Conservation (phyloP, 1,140 invertebrate species). For the Drosophila sturtevanti region DNA sequence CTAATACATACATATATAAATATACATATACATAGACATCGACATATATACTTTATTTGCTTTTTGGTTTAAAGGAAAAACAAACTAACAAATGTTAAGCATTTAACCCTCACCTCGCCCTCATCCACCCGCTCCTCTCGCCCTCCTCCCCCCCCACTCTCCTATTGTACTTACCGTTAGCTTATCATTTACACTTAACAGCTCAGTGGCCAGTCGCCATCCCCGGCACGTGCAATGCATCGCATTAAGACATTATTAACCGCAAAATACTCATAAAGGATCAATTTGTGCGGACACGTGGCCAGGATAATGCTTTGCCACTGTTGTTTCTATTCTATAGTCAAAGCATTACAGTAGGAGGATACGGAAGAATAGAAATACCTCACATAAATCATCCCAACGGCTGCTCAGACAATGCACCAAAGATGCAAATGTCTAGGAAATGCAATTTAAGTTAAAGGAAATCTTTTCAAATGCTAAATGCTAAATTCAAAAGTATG, state of each 20-base stretch:
- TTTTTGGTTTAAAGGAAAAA: conserved; percentile 34
- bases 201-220: conserved; percentile 33
- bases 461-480: conserved; percentile 2
- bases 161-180: conserved; percentile 30
- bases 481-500: conserved; percentile 1
- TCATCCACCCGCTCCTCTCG: neutral
- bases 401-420: neutral
- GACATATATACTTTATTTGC: neutral
- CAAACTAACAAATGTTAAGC: conserved; percentile 57
- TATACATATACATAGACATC: neutral
- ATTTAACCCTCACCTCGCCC: conserved; percentile 55
- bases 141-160: neutral
- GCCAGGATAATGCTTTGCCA: conserved; percentile 59
- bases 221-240: conserved; percentile 57
- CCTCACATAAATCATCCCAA: conserved; percentile 1
- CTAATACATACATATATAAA: neutral
- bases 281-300: conserved; percentile 80
- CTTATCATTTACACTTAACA: conserved; percentile 80
- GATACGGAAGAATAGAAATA: neutral
- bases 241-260: conserved; percentile 70
- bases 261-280: conserved; percentile 81
- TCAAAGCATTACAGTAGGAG: neutral
- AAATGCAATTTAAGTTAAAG: conserved; percentile 5
- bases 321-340: no score
- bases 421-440: neutral